phyloP scores from a whole-genome alignment of 2,113 vertebrate genomes.

The Mesembrinibis cayennensis region DNA sequence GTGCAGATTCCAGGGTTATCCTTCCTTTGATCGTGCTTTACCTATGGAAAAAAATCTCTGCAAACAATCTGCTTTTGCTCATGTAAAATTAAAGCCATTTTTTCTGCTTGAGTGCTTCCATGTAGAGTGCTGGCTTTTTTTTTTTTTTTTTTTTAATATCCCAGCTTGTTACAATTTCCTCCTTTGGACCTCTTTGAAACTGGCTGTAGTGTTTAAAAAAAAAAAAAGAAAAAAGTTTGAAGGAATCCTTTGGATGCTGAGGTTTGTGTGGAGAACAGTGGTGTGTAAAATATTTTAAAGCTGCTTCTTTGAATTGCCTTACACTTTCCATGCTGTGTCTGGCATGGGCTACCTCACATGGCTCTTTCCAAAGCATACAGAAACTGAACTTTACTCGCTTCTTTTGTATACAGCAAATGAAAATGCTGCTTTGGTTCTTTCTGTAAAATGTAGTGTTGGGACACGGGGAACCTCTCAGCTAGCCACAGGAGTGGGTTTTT shows the following conservation, averaged over 20 bases:
- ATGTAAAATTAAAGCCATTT: constrained; percentile 32
- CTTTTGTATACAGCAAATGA: background rate
- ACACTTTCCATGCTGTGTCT: background rate
- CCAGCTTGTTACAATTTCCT: background rate
- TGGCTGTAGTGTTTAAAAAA: background rate
- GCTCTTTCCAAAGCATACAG: background rate
- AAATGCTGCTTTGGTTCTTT: background rate
- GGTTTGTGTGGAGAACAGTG: background rate
- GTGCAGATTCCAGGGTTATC: constrained; percentile 60
- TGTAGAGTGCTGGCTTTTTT: background rate
- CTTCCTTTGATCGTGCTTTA: constrained; percentile 51
- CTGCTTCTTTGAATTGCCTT: background rate
- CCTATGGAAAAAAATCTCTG: constrained; percentile 28
- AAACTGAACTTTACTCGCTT: background rate
- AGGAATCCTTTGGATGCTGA: background rate
- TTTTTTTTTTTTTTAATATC: background rate
- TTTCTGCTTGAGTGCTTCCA: background rate
- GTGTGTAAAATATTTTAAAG: background rate
- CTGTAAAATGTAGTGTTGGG: background rate
- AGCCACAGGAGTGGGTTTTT: background rate
- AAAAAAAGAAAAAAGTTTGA: background rate
- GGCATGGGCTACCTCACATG: background rate
- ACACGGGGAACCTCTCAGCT: background rate
- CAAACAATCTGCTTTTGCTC: background rate
- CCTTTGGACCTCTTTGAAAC: background rate